These are phyloP conservation scores for Gila robusta DNA, from an alignment of 2,797 vertebrate genomes.

Conservation along the genomic window DNA sequence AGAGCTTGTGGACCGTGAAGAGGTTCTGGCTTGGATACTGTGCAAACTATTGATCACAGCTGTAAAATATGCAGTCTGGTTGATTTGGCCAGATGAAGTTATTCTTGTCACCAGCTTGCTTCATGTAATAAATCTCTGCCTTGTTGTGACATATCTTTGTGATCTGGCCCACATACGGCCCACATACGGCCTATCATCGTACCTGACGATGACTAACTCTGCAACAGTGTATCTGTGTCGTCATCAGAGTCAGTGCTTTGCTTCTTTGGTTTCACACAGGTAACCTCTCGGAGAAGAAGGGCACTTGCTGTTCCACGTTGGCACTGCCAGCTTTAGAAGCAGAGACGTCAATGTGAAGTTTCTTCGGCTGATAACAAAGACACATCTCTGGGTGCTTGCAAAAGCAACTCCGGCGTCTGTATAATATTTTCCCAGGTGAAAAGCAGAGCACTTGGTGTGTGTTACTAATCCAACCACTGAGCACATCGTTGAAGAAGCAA, in stretches of 20 bases:
- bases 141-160: neutral
- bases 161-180: neutral
- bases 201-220: neutral
- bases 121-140: neutral
- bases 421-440: neutral
- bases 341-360: neutral
- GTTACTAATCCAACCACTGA: neutral
- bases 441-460: neutral
- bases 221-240: neutral
- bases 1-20: too few species aligned
- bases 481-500: neutral
- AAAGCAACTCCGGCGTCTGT: neutral
- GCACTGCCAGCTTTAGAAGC: neutral
- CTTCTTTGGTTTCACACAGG: neutral
- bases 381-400: neutral
- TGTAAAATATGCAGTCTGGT: slow-evolving; percentile 1
- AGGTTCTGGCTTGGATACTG: neutral
- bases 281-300: neutral
- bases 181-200: too few species aligned
- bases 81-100: neutral
- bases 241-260: neutral
- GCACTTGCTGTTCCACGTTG: neutral
- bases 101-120: neutral
- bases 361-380: neutral
- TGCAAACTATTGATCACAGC: neutral